phyloP scores from a whole-genome alignment of 2,888 invertebrate genomes.

The Leptinotarsa juncta region DNA sequence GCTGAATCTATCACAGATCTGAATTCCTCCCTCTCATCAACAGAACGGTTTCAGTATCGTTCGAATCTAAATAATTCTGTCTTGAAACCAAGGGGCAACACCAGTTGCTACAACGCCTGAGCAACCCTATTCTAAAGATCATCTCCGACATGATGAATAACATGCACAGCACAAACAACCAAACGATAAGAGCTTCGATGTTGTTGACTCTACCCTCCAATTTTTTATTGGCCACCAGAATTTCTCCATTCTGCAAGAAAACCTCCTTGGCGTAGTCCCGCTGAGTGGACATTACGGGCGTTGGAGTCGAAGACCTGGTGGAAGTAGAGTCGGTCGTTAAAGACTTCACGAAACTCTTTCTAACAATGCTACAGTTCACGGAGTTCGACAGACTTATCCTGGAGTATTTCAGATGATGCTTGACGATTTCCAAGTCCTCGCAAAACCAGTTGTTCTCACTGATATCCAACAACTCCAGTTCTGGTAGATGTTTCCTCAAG shows the following conservation, averaged over 20 bases:
- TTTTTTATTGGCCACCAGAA: constrained; percentile 26
- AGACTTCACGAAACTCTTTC: constrained; percentile 10
- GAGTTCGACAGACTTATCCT: constrained; percentile 33
- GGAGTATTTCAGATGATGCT: constrained; percentile 42
- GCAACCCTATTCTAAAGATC: constrained; percentile 11
- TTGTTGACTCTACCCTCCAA: constrained; percentile 19
- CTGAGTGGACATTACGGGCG: not conserved
- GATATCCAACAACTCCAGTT: constrained; percentile 49
- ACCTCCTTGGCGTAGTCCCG: constrained; percentile 13
- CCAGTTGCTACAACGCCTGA: constrained; percentile 7
- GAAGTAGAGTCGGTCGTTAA: not conserved
- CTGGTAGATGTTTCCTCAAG: constrained; percentile 43
- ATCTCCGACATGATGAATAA: constrained; percentile 10
- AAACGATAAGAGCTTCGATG: constrained; percentile 27
- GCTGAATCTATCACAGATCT: not conserved
- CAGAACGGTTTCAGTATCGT: constrained; percentile 31
- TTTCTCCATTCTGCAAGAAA: constrained; percentile 29
- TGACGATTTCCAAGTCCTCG: constrained; percentile 46
- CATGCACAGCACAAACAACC: constrained; percentile 25
- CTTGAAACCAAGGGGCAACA: not conserved
- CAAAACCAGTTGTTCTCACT: constrained; percentile 54
- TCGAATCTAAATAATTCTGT: constrained; percentile 28
- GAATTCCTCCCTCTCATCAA: constrained; percentile 27
- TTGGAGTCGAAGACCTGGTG: constrained; percentile 3
- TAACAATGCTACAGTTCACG: constrained; percentile 28